Conservation (phyloP, 2,888 invertebrate species). For the Macrophya alboannulata region DNA sequence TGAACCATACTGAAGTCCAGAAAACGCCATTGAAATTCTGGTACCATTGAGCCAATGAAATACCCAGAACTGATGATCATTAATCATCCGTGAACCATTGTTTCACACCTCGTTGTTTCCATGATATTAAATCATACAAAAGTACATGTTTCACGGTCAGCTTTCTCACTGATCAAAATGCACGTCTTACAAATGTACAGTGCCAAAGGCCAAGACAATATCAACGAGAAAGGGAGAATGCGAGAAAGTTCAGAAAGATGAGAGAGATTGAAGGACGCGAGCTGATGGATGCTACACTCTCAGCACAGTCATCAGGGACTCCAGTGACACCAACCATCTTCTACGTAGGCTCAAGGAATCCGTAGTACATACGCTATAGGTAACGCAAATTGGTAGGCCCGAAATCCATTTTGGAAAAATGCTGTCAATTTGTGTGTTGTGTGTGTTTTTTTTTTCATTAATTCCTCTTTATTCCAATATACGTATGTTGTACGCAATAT, state of each 20-base stretch:
- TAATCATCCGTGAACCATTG: background rate
- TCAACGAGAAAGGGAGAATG: background rate
- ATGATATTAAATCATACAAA: background rate
- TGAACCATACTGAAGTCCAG: background rate
- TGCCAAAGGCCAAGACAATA: background rate
- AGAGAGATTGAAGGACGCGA: slow-evolving; percentile 55
- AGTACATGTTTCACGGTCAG: background rate
- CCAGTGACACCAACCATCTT: slow-evolving; percentile 43
- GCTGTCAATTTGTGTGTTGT: background rate
- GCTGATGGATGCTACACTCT: slow-evolving; percentile 66
- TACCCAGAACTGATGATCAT: background rate
- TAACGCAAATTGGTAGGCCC: background rate
- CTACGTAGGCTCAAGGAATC: background rate
- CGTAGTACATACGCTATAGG: background rate
- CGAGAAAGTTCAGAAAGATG: background rate
- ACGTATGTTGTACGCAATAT: background rate
- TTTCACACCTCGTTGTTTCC: background rate
- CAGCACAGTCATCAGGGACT: slow-evolving; percentile 65
- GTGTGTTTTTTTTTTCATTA: background rate
- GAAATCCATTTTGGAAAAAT: slow-evolving; percentile 18
- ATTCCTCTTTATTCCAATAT: background rate
- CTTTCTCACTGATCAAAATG: background rate
- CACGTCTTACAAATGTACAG: background rate
- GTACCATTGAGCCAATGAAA: too few species aligned
- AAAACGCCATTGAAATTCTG: background rate